A percentile compares a stretch with the other conserved stretches of the same genome.
Conservation (phyloP, 2,797 vertebrate species). For the Labroides dimidiatus region DNA sequence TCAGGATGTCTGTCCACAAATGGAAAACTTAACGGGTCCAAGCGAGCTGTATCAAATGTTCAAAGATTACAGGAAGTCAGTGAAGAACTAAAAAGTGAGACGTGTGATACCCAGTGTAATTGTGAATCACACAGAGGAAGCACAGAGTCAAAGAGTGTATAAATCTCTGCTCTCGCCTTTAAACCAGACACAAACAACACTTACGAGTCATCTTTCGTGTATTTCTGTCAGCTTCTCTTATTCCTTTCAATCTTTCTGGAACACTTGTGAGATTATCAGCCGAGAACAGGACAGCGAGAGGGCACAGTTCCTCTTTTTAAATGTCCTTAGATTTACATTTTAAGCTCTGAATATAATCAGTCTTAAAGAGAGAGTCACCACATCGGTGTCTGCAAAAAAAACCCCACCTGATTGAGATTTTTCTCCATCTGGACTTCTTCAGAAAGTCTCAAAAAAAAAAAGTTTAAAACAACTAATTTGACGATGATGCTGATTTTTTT, state of each 20-base stretch:
- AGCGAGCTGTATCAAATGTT: too few species aligned
- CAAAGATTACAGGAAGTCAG: too few species aligned
- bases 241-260: slow-evolving; percentile 37
- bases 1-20: too few species aligned
- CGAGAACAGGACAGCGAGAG: slow-evolving; percentile 21
- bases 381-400: background rate
- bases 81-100: too few species aligned
- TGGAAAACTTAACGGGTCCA: too few species aligned
- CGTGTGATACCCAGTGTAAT: too few species aligned
- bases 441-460: too few species aligned
- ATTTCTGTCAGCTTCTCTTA: slow-evolving; percentile 19
- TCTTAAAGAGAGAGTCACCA: too few species aligned
- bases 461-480: too few species aligned
- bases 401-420: background rate
- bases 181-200: background rate
- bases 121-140: too few species aligned
- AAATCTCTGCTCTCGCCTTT: too few species aligned
- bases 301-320: background rate
- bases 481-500: too few species aligned
- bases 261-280: slow-evolving; percentile 32
- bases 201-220: background rate
- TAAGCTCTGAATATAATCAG: slow-evolving; percentile 5
- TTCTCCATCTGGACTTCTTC: background rate
- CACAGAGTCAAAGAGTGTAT: background rate
- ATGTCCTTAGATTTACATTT: background rate